Evolutionary conservation across 2,113 vertebrate genomes (phyloP).

Genomic region (Sinocyclocheilus grahami): DNA sequence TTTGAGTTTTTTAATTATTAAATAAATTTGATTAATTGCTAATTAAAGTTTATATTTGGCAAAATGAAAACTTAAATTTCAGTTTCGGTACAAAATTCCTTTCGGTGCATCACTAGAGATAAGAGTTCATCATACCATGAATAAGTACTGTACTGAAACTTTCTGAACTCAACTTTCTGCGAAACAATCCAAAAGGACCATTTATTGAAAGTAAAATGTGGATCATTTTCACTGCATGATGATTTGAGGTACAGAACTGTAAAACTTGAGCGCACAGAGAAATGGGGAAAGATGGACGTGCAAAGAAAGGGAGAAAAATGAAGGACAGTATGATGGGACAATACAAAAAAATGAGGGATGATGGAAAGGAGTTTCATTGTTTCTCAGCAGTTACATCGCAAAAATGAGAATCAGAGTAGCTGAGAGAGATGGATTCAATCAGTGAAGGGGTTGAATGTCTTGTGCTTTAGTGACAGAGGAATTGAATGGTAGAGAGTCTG

Average conservation of each 20-base stretch:
- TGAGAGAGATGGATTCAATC: constrained; percentile 1
- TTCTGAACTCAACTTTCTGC: background rate
- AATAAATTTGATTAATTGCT: too few species aligned
- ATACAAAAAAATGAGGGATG: background rate
- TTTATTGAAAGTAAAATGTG: background rate
- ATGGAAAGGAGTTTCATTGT: constrained; percentile 27
- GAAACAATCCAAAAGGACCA: background rate
- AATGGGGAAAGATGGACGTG: constrained; percentile 1
- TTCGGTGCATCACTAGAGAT: background rate
- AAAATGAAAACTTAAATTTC: background rate
- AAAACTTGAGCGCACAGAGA: background rate
- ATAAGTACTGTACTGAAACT: background rate
- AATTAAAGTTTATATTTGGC: background rate
- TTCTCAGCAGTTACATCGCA: constrained; percentile 20
- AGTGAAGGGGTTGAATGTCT: constrained; percentile 12
- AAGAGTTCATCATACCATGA: background rate
- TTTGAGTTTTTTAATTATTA: too few species aligned
- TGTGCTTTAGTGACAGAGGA: constrained; percentile 1
- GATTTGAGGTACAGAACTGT: background rate
- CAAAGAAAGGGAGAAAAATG: background rate
- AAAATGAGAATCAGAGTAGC: background rate
- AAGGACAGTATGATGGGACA: background rate
- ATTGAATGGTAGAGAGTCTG: background rate
- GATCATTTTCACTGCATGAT: background rate
- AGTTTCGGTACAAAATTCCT: background rate